Evolutionary conservation across 92 coral and sea anemone species (phyloP).

Genomic region (Parazoanthus darwini): DNA sequence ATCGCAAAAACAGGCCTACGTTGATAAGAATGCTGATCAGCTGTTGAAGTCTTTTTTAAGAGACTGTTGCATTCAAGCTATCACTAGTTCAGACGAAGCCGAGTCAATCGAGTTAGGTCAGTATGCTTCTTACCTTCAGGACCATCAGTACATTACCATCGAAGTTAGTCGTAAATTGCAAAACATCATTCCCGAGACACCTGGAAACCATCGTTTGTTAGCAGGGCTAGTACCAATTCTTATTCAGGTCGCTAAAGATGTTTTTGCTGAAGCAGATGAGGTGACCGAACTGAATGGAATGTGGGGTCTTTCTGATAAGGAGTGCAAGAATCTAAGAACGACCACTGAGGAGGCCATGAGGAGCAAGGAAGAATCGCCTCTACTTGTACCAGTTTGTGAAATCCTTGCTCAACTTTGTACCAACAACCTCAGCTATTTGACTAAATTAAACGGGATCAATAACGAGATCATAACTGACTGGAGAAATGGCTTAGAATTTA

Average conservation of each 20-base stretch:
- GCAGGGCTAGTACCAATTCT: neutral
- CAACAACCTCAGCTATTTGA: neutral
- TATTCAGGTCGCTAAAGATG: constrained; percentile 1
- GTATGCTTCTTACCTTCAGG: too few species aligned
- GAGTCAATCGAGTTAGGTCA: too few species aligned
- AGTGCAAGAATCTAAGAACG: neutral
- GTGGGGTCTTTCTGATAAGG: constrained; percentile 4
- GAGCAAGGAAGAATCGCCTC: neutral
- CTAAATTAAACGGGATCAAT: neutral
- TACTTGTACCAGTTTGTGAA: neutral
- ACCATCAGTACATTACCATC: too few species aligned
- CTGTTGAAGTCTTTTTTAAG: too few species aligned
- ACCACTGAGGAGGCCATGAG: neutral
- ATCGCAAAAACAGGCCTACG: too few species aligned
- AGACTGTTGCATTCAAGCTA: too few species aligned
- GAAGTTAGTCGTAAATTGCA: too few species aligned
- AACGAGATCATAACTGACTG: neutral
- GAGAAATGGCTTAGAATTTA: too few species aligned
- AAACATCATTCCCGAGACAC: too few species aligned
- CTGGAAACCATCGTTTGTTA: neutral
- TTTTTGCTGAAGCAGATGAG: neutral
- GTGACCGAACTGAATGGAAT: constrained; percentile 1
- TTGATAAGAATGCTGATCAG: too few species aligned
- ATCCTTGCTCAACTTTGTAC: neutral
- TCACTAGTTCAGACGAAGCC: too few species aligned